Evolutionary conservation across 2,888 invertebrate species (phyloP), one percentile per base, ranked within the genome.

Genomic region (Timema podura): DNA sequence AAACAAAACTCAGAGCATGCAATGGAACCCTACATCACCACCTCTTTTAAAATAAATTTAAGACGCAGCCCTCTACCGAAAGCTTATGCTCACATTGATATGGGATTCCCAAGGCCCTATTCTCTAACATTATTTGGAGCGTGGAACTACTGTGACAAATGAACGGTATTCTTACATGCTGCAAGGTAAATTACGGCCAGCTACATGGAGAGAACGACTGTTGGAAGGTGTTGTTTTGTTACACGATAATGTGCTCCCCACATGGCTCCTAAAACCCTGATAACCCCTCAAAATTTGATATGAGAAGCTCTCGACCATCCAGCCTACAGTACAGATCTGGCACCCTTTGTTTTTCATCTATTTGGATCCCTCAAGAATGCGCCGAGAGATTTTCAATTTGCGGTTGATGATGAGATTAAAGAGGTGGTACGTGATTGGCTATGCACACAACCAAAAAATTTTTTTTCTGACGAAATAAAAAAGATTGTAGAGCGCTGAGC

Each of bases 401-500:
- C 48, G 6, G 11, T 0, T 0, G 48, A 15, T n/a, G 10, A 47
- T 30, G 30, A 30, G 3, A 30, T 30, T 1, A 30, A 30, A 30
- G 30, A 30, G 3, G 30, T 30, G 30, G 30, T 30, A 3, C 30
- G 30, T 30, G 47, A 2, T 46, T 46, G 65, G 45, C 6, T 13
- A 48, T 6, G 15, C 45, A 45, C n/a, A 46, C 65, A 65, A 47
- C 47, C 7, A 15, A 65, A 65, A 65, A 11, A 0, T 0, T 15
- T 65, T 47, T 65, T 65, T 10, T 48, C 8, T 9, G 9, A 65
- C 46, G n/a, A 47, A 11, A 65, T 48, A 13, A 65, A 7, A 15
- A 48, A 65, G 48, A n/a, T 65, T 48, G 65, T 48, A 15, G n/a
- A 46, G 15, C 15, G 48, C 9, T 65, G 47, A 47, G 47, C 48